A percentile compares a stretch with the other conserved stretches of the same genome.
Evolutionary conservation across 2,113 vertebrate genomes (phyloP).

Genomic region (Probosciger aterrimus): DNA sequence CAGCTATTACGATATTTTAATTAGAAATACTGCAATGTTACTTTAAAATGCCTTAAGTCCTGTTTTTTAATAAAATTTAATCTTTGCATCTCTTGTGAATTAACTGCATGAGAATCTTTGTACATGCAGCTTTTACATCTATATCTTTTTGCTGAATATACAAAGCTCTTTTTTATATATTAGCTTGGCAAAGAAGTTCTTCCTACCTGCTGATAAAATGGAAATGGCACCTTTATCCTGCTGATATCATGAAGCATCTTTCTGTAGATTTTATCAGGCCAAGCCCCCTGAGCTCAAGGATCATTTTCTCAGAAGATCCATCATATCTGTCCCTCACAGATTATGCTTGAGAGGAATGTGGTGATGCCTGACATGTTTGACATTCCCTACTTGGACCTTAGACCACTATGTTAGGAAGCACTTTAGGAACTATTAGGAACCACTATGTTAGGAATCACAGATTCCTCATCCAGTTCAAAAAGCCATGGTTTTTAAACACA

Average conservation of each 20-base stretch:
- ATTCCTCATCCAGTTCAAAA: conserved; percentile 21
- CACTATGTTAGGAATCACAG: background rate
- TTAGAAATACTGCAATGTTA: background rate
- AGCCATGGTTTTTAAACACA: background rate
- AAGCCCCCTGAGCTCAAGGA: background rate
- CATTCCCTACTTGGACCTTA: conserved; percentile 32
- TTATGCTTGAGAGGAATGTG: background rate
- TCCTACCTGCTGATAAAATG: background rate
- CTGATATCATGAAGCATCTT: background rate
- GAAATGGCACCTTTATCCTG: background rate
- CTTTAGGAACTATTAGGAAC: background rate
- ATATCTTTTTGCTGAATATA: background rate
- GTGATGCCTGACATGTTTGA: conserved; percentile 39
- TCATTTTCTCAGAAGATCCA: background rate
- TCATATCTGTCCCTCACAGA: background rate
- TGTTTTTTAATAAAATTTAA: background rate
- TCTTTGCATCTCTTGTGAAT: background rate
- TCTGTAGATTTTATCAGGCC: background rate
- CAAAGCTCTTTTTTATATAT: background rate
- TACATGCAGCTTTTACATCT: background rate
- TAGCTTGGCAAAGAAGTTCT: background rate
- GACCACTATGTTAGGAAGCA: background rate
- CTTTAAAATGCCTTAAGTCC: background rate
- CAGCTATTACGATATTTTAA: background rate
- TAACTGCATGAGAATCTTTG: background rate